Base-by-base conservation (phyloP, 2,888 invertebrate species). In the Glyphotaelius pellucidus region DNA sequence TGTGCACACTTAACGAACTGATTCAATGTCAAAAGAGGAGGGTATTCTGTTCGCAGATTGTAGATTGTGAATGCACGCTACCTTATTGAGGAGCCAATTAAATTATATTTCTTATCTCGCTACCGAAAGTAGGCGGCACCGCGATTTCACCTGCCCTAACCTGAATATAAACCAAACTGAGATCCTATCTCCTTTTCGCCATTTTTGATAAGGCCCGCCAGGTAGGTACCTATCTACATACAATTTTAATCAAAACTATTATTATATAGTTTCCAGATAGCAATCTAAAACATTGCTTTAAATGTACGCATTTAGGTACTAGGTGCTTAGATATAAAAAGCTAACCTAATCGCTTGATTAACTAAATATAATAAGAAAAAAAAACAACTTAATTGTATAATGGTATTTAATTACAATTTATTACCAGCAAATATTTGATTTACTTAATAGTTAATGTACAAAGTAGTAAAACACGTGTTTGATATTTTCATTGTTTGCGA, bases 41-140 rank as follows among this genome's bases (percentile, higher is more conserved):
- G 85, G 42, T 42, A 86, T 52, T 38, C 3, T 11, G 87, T 52
- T 30, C 47, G 47, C 31, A 30, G 86, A 87, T 87, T 87, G 87
- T 31, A 31, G 47, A 67, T 67, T 67, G 67, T 67, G 67, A n/a
- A 25, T 67, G 67, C 67, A 67, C 25, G 67, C 67, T 67, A 67
- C 67, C n/a, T 67, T 67, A 67, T n/a, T 67, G n/a, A 87, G 67
- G 42, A 52, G 42, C 87, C 87, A 87, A 87, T 87, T 30, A 87
- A 87, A 87, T 87, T n/a, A 47, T 87, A 12, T 47, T 87, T 30
- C 87, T 52, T 87, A 87, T 87, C 87, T 87, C 19, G n/a, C 31
- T 15, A 14, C 42, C 52, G 31, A 87, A 87, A 47, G 67, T 87
- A 87, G 87, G 87, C 87, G 87, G 67, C 32, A 15, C 42, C 87